Evolutionary conservation across 2,113 vertebrate species (phyloP), one percentile per base, ranked within the genome.

Genomic region (Neotoma lepida): DNA sequence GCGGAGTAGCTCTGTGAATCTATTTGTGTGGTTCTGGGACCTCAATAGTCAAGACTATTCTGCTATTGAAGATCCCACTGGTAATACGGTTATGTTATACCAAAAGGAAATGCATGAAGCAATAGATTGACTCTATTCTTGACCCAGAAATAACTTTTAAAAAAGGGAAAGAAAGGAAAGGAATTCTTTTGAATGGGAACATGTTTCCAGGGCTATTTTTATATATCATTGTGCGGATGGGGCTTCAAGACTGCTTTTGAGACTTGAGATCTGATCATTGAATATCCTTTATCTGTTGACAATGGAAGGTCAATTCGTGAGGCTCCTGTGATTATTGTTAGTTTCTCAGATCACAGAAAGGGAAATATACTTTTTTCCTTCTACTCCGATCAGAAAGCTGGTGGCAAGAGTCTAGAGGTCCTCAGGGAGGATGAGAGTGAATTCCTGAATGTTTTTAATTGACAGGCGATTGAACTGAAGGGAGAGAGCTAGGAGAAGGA

Each of bases 61-160:
- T 91, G 12, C 35, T 92, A 49, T 68, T 66, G 86, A 88, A 46
- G 2, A 12, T 51, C 95, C 54, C 15, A 44, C 41, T 51, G 54
- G 71, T 77, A n/a, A 92, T 90, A 85, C 80, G 39, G 35, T 24
- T 76, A 46, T 26, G 12, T 80, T 81, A 84, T 61, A 80, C 13
- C 61, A 66, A 95, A 81, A 61, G 20, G 0, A 2, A 73, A 49
- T 88, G 22, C 44, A 63, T 88, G 64, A 84, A 94, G 61, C 56
- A 77, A 68, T 71, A 84, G 39, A 30, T 44, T 41, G 39, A 44
- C 26, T 84, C 39, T 6, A 78, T 58, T 85, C 13, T 88, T 51
- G 84, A 28, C 49, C 56, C 30, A 20, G 51, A 94, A 86, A 74
- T 86, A 88, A 92, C 44, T 91, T 87, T 56, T 95, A 92, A 88